Base-by-base conservation (phyloP, 2,888 invertebrate species). In the Euclidia mi region DNA sequence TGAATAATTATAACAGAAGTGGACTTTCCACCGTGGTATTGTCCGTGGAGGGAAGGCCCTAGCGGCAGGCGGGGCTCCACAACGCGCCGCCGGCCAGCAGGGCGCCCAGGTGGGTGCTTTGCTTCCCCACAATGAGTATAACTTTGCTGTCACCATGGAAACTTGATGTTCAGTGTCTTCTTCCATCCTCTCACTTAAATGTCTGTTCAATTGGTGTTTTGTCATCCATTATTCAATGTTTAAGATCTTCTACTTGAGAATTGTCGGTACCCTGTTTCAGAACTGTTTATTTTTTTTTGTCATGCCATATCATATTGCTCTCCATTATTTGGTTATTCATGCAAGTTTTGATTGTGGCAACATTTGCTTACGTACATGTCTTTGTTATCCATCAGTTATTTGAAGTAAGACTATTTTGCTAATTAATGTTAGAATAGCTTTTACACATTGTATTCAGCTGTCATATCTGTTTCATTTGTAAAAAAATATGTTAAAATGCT, bases 1-100 rank as follows among this genome's bases (percentile, higher is more conserved):
- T 91, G 84, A 81, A 84, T 88, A 45, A 56, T 45, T 49, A 87
- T 86, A 84, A 87, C 96, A 97, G 97, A 97, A 96, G 96, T 97
- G 97, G 97, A 96, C 96, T 93, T 95, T 96, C 94, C 96, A 97
- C 93, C 96, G 96, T 87, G 97, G 97, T 94, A 96, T 97, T 89
- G 96, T 96, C 85, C 96, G 97, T 90, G 96, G 96, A 92, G 95
- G 95, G 89, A 95, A 95, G 86, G 93, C 95, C 74, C 94, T 95
- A 71, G 94, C 95, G 78, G 91, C 94, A 78, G 87, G 92, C 81
- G 94, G 92, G 81, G 91, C 93, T 76, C 81, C 94, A 71, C 90
- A 81, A 62, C 90, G 90, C 73, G 86, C 90, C 82, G 90, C 92
- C 81, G 90, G 92, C 79, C 91, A 89, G 65, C 84, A 79, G 80